These are phyloP conservation scores for Mayetiola destructor DNA, from an alignment of 2,888 invertebrate species.

Conservation along the genomic window DNA sequence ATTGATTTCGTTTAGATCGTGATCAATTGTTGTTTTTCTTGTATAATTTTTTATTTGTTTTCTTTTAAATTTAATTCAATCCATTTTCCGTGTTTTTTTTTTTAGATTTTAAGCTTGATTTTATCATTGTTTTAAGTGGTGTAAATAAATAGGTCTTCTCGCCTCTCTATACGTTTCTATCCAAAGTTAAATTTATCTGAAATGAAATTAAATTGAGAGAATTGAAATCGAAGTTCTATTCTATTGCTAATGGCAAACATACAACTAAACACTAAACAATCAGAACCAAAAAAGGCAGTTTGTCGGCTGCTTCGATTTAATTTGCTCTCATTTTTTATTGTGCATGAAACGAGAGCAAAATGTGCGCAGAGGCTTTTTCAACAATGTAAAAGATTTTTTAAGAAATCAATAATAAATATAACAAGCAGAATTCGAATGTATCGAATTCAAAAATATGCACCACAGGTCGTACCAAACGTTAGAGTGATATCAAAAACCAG, in stretches of 20 bases:
- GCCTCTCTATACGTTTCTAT: conserved; percentile 6
- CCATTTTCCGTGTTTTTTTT: not conserved
- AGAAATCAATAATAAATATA: conserved; percentile 11
- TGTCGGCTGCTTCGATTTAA: not conserved
- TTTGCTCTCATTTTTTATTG: not conserved
- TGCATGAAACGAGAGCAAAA: too few relatives aligned
- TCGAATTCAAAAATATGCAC: too few relatives aligned
- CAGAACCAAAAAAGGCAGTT: not conserved
- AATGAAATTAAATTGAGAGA: not conserved
- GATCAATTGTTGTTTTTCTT: not conserved
- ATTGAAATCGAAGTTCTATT: not conserved
- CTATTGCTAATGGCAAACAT: not conserved
- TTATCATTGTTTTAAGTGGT: not conserved
- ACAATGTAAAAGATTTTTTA: conserved; percentile 8
- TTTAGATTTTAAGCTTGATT: not conserved
- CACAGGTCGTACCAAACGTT: too few relatives aligned
- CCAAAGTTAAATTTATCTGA: conserved; percentile 8
- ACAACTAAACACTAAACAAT: not conserved
- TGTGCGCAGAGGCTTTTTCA: too few relatives aligned
- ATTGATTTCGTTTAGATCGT: conserved; percentile 5
- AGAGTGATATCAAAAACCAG: too few relatives aligned
- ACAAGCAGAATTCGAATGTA: too few relatives aligned
- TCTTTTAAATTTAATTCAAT: too few relatives aligned
- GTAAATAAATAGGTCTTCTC: conserved; percentile 3
- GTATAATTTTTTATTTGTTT: not conserved